A percentile compares a stretch with the other conserved stretches of the same genome.
Conservation (phyloP, 2,113 vertebrate species). For the Antechinus flavipes region DNA sequence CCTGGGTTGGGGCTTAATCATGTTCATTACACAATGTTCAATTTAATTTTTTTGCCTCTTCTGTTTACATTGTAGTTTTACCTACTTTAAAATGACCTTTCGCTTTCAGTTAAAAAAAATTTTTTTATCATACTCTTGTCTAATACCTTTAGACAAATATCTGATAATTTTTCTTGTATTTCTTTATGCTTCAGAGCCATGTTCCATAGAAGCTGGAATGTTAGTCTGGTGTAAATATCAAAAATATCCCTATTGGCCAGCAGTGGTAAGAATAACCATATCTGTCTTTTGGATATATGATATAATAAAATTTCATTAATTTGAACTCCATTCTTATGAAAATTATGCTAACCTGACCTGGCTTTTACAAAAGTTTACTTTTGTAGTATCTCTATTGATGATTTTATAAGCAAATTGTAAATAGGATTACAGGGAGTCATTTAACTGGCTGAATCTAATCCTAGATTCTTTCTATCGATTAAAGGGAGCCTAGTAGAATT, state of each 20-base stretch:
- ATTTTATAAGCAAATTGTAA: not conserved
- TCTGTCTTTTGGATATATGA: not conserved
- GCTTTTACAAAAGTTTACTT: not conserved
- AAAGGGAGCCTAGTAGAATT: not conserved
- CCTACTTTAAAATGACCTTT: not conserved
- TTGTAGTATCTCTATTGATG: not conserved
- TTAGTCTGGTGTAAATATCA: constrained; percentile 88
- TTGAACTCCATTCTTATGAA: not conserved
- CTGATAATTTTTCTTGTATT: not conserved
- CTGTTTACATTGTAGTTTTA: not conserved
- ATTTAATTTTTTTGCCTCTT: not conserved
- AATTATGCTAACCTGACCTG: not conserved
- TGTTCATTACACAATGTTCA: not conserved
- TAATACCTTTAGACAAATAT: constrained; percentile 14
- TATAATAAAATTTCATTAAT: not conserved
- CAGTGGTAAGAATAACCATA: constrained; percentile 83
- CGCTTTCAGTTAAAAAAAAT: not conserved
- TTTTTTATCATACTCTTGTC: not conserved
- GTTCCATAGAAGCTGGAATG: constrained; percentile 81
- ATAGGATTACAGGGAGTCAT: not conserved
- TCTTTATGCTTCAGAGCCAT: constrained; percentile 70
- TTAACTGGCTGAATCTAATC: not conserved
- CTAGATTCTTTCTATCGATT: not conserved
- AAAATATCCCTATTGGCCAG: constrained; percentile 87
- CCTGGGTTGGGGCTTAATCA: not conserved